Evolutionary conservation across 2,797 vertebrate genomes (phyloP).

Genomic region (Loriculus beryllinus): DNA sequence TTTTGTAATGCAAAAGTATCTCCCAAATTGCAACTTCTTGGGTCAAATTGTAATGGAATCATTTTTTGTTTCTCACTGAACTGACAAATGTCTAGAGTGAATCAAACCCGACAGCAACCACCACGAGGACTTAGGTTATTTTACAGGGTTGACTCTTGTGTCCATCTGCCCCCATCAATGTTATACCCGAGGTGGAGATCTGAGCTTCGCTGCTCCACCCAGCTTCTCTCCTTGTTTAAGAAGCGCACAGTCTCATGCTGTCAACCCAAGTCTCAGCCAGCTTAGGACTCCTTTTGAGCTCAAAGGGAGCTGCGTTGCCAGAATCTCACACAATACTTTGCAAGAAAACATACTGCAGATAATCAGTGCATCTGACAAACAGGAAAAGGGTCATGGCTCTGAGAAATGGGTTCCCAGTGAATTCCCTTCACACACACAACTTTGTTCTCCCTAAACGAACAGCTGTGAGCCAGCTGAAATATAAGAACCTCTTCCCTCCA

Average conservation of each 20-base stretch:
- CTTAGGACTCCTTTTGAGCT: neutral
- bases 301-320: neutral
- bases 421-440: constrained; percentile 44
- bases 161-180: neutral
- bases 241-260: neutral
- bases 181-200: neutral
- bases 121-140: neutral
- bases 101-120: neutral
- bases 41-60: neutral
- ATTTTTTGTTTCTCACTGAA: neutral
- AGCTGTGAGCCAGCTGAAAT: constrained; percentile 75
- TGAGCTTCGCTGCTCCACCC: neutral
- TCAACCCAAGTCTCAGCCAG: neutral
- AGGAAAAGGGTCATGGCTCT: constrained; percentile 33
- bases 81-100: neutral
- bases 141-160: neutral
- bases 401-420: constrained; percentile 60
- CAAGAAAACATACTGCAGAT: neutral
- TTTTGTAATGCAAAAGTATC: neutral
- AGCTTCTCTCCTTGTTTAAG: neutral
- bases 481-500: constrained; percentile 55
- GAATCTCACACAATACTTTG: neutral
- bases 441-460: constrained; percentile 43
- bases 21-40: neutral
- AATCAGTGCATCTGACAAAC: constrained; percentile 40